A percentile compares a stretch with the other conserved stretches of the same genome.
Evolutionary conservation across 1,140 invertebrate species (phyloP).

Genomic region (Calliopsis andreniformis): DNA sequence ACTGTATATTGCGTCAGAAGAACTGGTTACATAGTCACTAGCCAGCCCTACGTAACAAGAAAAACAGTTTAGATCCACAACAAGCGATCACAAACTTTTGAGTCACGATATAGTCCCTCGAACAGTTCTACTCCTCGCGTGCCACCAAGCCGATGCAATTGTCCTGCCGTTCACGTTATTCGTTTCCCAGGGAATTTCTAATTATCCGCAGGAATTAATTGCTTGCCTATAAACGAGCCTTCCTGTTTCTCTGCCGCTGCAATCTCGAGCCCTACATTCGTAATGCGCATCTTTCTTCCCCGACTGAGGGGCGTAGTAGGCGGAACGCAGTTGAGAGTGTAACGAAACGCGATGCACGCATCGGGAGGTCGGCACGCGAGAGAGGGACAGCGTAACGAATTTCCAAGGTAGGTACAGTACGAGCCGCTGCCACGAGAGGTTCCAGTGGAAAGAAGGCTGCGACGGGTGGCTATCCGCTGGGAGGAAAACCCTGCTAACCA

Average conservation of each 20-base stretch:
- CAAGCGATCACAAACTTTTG: too few relatives aligned
- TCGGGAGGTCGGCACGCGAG: constrained; percentile 6
- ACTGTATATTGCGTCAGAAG: too few relatives aligned
- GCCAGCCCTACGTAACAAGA: too few relatives aligned
- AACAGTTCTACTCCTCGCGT: not conserved
- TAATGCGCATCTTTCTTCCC: constrained; percentile 35
- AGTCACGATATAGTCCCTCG: too few relatives aligned
- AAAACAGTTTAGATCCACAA: too few relatives aligned
- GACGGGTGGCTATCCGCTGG: not conserved
- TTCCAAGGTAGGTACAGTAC: constrained; percentile 26
- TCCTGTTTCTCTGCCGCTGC: not conserved
- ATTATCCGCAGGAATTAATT: constrained; percentile 29
- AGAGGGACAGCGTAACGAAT: not conserved
- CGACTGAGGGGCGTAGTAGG: not conserved
- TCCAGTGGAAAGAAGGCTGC: not conserved
- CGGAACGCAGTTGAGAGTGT: constrained; percentile 4
- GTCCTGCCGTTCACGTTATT: constrained; percentile 8
- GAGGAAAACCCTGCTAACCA: not conserved
- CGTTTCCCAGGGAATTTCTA: constrained; percentile 18
- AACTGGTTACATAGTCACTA: too few relatives aligned
- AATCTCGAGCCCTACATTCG: constrained; percentile 34
- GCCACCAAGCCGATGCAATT: not conserved
- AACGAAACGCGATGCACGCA: not conserved
- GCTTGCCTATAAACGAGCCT: not conserved
- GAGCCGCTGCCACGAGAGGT: not conserved